These are phyloP conservation scores for Daboia siamensis DNA, from an alignment of 2,113 vertebrate species.

Conservation along the genomic window DNA sequence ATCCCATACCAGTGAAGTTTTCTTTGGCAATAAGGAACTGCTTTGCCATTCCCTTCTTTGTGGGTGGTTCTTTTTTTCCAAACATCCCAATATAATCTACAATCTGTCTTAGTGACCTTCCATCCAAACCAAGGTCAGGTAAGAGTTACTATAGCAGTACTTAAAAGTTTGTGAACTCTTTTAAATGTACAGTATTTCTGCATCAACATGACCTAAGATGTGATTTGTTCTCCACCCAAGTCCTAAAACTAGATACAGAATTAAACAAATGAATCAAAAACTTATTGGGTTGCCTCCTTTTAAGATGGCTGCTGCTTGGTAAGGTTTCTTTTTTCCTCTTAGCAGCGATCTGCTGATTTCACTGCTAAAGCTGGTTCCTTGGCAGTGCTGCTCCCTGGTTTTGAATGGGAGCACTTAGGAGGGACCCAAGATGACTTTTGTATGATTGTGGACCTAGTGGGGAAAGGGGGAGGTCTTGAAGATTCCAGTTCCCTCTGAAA, in stretches of 20 bases:
- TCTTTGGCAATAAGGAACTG: not conserved
- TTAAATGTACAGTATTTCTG: not conserved
- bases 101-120: not conserved
- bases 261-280: not conserved
- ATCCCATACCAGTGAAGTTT: not conserved
- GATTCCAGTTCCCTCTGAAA: not conserved
- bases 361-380: not conserved
- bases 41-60: not conserved
- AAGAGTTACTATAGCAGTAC: not conserved
- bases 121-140: not conserved
- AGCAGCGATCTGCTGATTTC: not conserved
- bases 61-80: not conserved
- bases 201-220: not conserved
- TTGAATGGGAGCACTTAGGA: not conserved
- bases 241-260: not conserved
- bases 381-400: not conserved
- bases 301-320: not conserved
- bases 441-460: not conserved
- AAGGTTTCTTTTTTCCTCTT: not conserved
- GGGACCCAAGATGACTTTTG: too few relatives aligned
- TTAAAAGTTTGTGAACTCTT: not conserved
- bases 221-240: not conserved
- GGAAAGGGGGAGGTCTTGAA: not conserved
- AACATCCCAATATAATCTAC: not conserved
- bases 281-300: not conserved